Conservation (phyloP, 64 coral and sea anemone species). For the Stylophora pistillata region DNA sequence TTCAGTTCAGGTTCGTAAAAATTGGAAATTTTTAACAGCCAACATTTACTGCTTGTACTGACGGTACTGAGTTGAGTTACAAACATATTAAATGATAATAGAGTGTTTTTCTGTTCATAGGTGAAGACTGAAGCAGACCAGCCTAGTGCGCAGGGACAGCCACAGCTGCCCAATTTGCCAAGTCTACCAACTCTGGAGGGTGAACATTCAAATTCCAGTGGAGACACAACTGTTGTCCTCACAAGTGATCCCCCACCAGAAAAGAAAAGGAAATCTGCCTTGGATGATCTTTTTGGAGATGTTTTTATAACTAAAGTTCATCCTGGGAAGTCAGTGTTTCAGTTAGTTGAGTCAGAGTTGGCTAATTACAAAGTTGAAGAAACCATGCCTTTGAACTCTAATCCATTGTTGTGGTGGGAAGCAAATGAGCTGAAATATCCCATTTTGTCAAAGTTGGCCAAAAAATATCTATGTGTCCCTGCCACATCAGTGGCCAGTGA, state of each 20-base stretch:
- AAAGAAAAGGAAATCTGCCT: conserved; percentile 18
- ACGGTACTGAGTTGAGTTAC: conserved; percentile 27
- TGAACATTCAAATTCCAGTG: conserved; percentile 15
- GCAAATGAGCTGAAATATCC: conserved; percentile 18
- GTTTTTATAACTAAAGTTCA: neutral
- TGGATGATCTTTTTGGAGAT: neutral
- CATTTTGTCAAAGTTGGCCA: conserved; percentile 26
- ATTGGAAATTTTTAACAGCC: conserved; percentile 24
- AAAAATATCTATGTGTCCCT: conserved; percentile 2
- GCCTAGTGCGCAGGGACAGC: neutral
- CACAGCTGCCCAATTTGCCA: conserved; percentile 34
- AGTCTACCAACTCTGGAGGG: conserved; percentile 23
- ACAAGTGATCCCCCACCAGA: conserved; percentile 35
- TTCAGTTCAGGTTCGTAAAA: conserved; percentile 30
- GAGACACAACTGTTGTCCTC: conserved; percentile 32
- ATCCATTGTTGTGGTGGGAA: conserved; percentile 11
- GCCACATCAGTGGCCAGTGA: conserved; percentile 48
- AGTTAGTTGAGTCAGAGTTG: conserved; percentile 22
- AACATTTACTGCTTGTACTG: conserved; percentile 24
- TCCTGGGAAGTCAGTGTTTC: conserved; percentile 30
- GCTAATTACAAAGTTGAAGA: conserved; percentile 21
- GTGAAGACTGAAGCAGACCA: conserved; percentile 26
- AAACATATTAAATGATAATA: conserved; percentile 25
- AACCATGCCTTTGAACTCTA: conserved; percentile 21
- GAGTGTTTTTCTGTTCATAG: conserved; percentile 20